Percentiles rank a stretch among this genome's conserved stretches.
Conservation (phyloP, 2,113 vertebrate species). For the Phodopus roborovskii region DNA sequence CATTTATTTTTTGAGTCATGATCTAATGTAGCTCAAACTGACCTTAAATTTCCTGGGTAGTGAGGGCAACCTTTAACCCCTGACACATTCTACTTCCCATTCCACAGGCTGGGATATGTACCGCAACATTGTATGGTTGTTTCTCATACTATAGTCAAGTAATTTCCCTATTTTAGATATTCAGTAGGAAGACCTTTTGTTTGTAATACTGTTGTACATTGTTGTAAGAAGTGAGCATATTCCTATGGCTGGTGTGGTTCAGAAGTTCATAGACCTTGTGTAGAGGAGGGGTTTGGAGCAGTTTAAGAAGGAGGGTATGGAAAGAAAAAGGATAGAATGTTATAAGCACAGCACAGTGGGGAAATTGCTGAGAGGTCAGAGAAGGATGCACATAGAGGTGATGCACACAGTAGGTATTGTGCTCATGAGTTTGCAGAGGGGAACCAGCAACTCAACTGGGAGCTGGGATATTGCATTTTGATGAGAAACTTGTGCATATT, state of each 20-base stretch:
- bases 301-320: too few species aligned
- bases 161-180: not conserved
- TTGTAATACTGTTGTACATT: too few species aligned
- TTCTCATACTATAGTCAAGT: not conserved
- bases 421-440: not conserved
- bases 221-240: too few species aligned
- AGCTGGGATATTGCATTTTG: not conserved
- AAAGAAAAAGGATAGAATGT: not conserved
- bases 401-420: not conserved
- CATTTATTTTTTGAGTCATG: not conserved
- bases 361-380: not conserved
- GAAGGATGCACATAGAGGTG: too few species aligned
- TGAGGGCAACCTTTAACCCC: not conserved
- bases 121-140: not conserved
- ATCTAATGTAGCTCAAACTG: not conserved
- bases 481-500: not conserved
- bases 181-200: not conserved
- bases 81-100: not conserved
- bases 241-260: not conserved
- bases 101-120: not conserved
- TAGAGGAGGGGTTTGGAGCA: not conserved
- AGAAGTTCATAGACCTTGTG: not conserved
- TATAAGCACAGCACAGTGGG: not conserved
- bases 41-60: not conserved
- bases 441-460: not conserved